Evolutionary conservation across 2,797 vertebrate genomes (phyloP).

Genomic region (Myotis pilosus): DNA sequence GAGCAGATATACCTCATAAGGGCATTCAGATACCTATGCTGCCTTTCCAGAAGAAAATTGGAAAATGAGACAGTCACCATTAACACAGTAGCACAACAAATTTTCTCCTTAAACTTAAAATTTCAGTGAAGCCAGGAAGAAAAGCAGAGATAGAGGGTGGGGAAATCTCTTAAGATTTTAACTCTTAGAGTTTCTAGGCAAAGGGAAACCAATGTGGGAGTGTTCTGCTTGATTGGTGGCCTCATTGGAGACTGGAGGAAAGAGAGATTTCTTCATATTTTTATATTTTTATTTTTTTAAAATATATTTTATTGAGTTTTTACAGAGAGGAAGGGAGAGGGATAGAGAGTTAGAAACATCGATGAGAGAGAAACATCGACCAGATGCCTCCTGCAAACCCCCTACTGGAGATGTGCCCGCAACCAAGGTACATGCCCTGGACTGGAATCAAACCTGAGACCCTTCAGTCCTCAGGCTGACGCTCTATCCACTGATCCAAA

Average conservation of each 20-base stretch:
- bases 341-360: too few relatives aligned
- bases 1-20: not conserved
- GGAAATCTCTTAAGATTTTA: not conserved
- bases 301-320: too few relatives aligned
- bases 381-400: too few relatives aligned
- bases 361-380: too few relatives aligned
- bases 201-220: not conserved
- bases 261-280: not conserved
- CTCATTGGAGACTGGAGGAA: not conserved
- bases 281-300: not conserved
- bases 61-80: not conserved
- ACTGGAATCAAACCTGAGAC: too few relatives aligned
- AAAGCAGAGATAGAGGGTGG: not conserved
- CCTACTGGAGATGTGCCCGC: too few relatives aligned
- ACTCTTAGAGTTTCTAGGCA: not conserved
- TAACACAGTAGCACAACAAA: not conserved
- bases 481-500: too few relatives aligned
- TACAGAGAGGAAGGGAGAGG: too few relatives aligned
- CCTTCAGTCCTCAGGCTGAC: too few relatives aligned
- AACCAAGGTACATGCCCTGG: too few relatives aligned
- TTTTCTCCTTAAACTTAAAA: not conserved
- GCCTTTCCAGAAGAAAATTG: conserved; percentile 22
- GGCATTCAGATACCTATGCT: not conserved
- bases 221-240: not conserved
- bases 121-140: not conserved